Percentiles rank a stretch among this genome's conserved stretches.
Evolutionary conservation across 2,113 vertebrate species (phyloP).

Genomic region (Microtus ochrogaster): DNA sequence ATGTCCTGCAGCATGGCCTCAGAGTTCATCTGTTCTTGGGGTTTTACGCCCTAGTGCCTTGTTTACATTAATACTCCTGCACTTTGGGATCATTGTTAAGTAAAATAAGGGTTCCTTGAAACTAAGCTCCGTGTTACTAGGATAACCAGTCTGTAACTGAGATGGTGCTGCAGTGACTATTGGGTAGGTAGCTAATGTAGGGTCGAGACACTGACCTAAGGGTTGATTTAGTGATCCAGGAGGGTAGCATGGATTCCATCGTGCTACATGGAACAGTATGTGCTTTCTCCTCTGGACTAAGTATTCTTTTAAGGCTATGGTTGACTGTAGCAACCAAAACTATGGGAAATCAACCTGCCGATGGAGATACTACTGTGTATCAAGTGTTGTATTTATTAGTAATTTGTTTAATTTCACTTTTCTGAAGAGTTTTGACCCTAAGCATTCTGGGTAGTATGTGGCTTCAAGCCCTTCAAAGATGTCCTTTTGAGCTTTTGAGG

Average conservation of each 20-base stretch:
- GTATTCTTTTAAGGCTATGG: not conserved
- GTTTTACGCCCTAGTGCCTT: not conserved
- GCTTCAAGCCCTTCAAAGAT: not conserved
- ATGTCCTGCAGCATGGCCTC: too few species aligned
- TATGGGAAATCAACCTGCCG: not conserved
- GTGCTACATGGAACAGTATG: not conserved
- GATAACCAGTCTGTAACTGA: not conserved
- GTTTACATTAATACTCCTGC: not conserved
- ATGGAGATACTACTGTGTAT: not conserved
- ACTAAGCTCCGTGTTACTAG: not conserved
- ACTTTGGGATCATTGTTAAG: not conserved
- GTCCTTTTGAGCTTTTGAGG: not conserved
- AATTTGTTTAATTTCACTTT: conserved; percentile 15
- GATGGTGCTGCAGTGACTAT: not conserved
- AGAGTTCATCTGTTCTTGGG: not conserved
- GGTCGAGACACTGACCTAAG: not conserved
- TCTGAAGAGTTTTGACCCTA: conserved; percentile 15
- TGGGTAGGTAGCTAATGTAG: not conserved
- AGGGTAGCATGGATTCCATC: not conserved
- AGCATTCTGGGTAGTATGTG: not conserved
- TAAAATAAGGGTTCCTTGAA: not conserved
- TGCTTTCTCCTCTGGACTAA: not conserved
- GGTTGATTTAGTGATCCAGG: not conserved
- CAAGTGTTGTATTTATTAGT: not conserved
- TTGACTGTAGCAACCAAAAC: not conserved